phyloP scores from a whole-genome alignment of 1,140 invertebrate species.

The Brachionus paranguensis region DNA sequence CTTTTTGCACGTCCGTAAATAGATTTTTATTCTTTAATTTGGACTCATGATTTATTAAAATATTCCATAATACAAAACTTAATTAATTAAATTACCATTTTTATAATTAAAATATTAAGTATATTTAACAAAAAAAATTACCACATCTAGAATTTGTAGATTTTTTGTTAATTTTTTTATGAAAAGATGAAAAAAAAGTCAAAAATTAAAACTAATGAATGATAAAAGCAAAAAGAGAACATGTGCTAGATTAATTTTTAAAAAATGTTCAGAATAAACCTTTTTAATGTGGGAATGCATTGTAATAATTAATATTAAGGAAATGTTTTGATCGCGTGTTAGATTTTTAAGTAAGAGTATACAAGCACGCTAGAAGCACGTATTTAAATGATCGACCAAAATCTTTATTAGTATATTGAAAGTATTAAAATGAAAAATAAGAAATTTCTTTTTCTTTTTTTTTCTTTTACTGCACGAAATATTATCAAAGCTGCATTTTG shows the following conservation, averaged over 20 bases:
- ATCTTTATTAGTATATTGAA: not conserved
- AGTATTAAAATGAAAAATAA: not conserved
- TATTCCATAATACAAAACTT: too few species aligned
- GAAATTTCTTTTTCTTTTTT: not conserved
- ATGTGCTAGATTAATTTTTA: not conserved
- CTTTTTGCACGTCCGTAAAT: too few species aligned
- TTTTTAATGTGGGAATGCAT: not conserved
- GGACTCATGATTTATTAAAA: too few species aligned
- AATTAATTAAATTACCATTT: too few species aligned
- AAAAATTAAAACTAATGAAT: not conserved
- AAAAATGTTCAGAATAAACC: not conserved
- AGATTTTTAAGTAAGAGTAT: not conserved
- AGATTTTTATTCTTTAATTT: too few species aligned
- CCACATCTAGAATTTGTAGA: too few species aligned
- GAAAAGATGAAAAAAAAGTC: not conserved
- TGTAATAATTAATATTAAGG: not conserved
- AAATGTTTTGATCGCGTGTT: not conserved
- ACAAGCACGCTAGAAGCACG: not conserved
- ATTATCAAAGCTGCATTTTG: not conserved
- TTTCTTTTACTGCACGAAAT: not conserved
- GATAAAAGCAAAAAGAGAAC: not conserved
- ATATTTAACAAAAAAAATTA: too few species aligned
- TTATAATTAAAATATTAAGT: too few species aligned
- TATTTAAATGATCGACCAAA: not conserved
- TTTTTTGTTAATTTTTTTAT: not conserved